A percentile compares a stretch with the other conserved stretches of the same genome.
Evolutionary conservation across 2,888 invertebrate species (phyloP).

Genomic region (Aporophyla lueneburgensis): DNA sequence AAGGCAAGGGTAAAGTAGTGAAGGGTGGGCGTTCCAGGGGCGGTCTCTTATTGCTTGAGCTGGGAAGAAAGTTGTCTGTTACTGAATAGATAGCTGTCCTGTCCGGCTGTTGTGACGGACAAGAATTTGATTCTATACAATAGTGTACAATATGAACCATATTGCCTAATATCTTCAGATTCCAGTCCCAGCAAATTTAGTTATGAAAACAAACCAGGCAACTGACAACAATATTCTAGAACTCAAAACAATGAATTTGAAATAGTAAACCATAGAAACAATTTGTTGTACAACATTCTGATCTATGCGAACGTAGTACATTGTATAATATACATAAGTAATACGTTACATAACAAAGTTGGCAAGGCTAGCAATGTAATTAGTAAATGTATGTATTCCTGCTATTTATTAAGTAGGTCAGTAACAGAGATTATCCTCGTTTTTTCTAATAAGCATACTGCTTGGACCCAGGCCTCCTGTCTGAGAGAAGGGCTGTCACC

Average conservation of each 20-base stretch:
- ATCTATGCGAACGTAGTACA: neutral
- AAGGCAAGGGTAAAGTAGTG: no score
- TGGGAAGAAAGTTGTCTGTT: no score
- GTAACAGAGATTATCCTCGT: neutral
- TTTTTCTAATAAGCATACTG: neutral
- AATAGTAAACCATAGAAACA: slow-evolving; percentile 4
- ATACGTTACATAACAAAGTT: slow-evolving; percentile 42
- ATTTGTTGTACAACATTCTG: slow-evolving; percentile 1
- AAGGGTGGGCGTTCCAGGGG: no score
- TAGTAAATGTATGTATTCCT: slow-evolving; percentile 25
- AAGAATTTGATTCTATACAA: neutral
- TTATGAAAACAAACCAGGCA: neutral
- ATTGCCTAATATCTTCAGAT: neutral
- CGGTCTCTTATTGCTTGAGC: no score
- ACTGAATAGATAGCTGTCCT: no score
- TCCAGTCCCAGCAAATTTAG: neutral
- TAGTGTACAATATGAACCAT: neutral
- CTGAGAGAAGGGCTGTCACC: neutral
- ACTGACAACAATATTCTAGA: neutral
- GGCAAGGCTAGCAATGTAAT: slow-evolving; percentile 31
- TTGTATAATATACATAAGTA: neutral
- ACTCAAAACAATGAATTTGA: neutral
- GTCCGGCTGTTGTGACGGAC: no score
- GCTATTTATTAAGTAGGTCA: slow-evolving; percentile 43
- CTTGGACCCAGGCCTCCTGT: neutral